Evolutionary conservation across 2,113 vertebrate genomes (phyloP), one percentile per base, ranked within the genome.

Genomic region (Peucedramus taeniatus): DNA sequence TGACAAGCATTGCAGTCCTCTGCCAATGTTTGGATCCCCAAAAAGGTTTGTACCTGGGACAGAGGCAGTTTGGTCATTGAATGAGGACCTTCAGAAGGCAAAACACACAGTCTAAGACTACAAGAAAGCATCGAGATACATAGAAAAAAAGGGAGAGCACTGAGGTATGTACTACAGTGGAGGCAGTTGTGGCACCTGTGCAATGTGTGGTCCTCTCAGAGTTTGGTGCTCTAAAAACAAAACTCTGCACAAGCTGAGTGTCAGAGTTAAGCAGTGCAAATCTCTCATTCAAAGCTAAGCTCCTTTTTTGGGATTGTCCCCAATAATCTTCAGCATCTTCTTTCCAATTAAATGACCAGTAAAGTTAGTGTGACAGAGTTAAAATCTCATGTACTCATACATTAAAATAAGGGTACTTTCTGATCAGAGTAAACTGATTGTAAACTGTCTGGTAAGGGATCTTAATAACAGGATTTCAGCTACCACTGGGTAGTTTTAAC

Each of bases 181-280:
- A 63, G 54, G 60, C 42, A 63, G 15, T 12, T 19, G 27, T 17
- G 44, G 42, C 61, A 53, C 31, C 39, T 27, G 61, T 31, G 31
- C 1, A 0, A 23, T 33, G 13, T 10, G 3, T 27, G 22, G 28
- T 44, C 27, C n/a, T 70, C 1, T 0, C 42, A 50, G 56, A 70
- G 37, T 71, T 7, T 75, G 22, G 22, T 53, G 64, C 30, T 57
- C 72, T 78, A 11, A 7, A 74, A 87, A 65, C 15, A 42, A 12
- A 1, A 1, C 23, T 45, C 49, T 69, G 74, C 44, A 60, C 35
- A 27, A 42, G 76, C 50, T 21, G 16, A n/a, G 8, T 72, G 27
- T 60, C 2, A 2, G 16, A 87, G 14, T 35, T 65, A 40, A 57
- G 35, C 39, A 31, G 26, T 31, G 9, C 37, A 85, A 83, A 59